Evolutionary conservation across 1,140 invertebrate genomes (phyloP).

Genomic region (Rhopalosiphum padi): DNA sequence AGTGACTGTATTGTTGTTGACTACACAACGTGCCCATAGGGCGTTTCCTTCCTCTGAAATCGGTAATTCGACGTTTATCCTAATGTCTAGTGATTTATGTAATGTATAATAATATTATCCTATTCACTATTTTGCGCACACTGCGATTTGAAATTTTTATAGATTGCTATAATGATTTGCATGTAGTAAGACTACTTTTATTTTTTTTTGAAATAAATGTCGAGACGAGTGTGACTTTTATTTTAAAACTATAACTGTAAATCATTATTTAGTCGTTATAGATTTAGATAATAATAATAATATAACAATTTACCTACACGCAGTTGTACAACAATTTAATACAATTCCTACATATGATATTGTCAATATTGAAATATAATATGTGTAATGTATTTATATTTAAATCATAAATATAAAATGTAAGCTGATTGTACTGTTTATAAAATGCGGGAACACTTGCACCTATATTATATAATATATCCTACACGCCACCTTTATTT

Average conservation of each 20-base stretch:
- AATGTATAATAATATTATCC: neutral
- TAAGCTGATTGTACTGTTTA: neutral
- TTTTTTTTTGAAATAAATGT: neutral
- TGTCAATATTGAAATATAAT: neutral
- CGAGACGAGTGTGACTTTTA: neutral
- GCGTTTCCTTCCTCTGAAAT: neutral
- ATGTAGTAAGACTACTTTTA: neutral
- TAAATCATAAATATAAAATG: neutral
- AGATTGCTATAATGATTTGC: neutral
- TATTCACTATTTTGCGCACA: neutral
- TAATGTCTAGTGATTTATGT: neutral
- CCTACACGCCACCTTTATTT: neutral
- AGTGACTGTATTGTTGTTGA: conserved; percentile 4
- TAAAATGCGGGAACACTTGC: neutral
- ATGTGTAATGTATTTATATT: neutral
- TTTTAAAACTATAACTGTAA: neutral
- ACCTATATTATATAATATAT: neutral
- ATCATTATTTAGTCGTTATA: too few species aligned
- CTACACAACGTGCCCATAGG: neutral
- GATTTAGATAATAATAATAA: neutral
- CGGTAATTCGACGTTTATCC: neutral
- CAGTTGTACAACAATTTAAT: neutral
- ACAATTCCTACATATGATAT: neutral
- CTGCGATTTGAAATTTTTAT: neutral
- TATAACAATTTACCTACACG: neutral